Evolutionary conservation across 2,888 invertebrate species (phyloP).

Genomic region (Clistopyga incitator): DNA sequence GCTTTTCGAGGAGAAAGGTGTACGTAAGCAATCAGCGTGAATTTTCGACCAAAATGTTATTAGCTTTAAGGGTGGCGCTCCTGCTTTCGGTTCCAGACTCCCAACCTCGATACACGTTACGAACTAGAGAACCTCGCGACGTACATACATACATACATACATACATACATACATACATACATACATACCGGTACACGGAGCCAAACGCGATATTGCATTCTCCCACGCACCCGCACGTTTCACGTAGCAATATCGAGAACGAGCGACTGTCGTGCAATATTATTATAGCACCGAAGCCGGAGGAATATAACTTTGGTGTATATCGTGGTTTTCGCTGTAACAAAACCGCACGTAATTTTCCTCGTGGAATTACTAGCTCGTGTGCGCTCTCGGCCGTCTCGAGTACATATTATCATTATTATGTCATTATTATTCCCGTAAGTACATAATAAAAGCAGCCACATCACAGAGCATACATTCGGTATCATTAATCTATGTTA

Average conservation of each 20-base stretch:
- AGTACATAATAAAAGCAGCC: neutral
- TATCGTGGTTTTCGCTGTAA: constrained; percentile 6
- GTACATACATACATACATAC: neutral
- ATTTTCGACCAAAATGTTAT: constrained; percentile 52
- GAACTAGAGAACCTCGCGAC: constrained; percentile 9
- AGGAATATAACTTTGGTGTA: constrained; percentile 30
- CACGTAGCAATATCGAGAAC: constrained; percentile 30
- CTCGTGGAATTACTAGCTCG: neutral
- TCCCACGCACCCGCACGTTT: constrained; percentile 15
- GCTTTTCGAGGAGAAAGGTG: neutral
- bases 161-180: neutral
- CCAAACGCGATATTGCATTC: constrained; percentile 25
- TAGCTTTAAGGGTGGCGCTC: constrained; percentile 36
- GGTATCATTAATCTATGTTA: neutral
- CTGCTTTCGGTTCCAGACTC: constrained; percentile 11
- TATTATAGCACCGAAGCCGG: constrained; percentile 20
- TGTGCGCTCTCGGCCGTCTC: neutral
- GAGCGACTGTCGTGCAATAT: constrained; percentile 33
- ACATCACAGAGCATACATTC: neutral
- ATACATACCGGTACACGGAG: constrained; percentile 12
- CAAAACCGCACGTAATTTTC: constrained; percentile 32
- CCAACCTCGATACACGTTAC: neutral
- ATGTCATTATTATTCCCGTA: neutral
- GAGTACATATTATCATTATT: constrained; percentile 2
- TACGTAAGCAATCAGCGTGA: constrained; percentile 40